phyloP scores from a whole-genome alignment of 2,113 vertebrate species.

The Tetrao urogallus region DNA sequence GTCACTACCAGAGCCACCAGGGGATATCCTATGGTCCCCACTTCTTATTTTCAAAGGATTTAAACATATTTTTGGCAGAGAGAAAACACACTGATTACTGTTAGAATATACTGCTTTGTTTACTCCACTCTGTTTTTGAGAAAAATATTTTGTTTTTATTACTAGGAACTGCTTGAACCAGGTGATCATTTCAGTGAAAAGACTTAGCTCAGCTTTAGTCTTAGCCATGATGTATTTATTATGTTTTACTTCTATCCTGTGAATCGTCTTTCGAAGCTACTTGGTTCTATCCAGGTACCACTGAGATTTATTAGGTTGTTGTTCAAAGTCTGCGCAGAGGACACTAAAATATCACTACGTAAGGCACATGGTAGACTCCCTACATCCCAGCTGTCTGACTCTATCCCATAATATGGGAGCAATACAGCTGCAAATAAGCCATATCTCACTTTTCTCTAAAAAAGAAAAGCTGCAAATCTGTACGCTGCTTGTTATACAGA shows the following conservation, averaged over 20 bases:
- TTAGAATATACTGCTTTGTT: background rate
- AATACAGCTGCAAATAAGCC: background rate
- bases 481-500: background rate
- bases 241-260: background rate
- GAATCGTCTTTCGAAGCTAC: background rate
- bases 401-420: background rate
- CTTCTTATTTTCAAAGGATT: constrained; percentile 21
- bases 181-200: background rate
- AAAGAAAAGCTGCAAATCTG: background rate
- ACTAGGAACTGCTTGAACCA: background rate
- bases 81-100: background rate
- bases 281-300: background rate
- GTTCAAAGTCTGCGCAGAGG: background rate
- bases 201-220: background rate
- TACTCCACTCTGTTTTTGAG: background rate
- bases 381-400: background rate
- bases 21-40: background rate
- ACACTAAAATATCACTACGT: background rate
- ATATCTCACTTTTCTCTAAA: background rate
- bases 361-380: background rate
- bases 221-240: background rate
- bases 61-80: background rate
- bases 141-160: background rate
- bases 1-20: background rate
- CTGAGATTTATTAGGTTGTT: constrained; percentile 3